A percentile compares a stretch with the other conserved stretches of the same genome.
Conservation (phyloP, 1,140 invertebrate genomes). For the Rhyacophila brunnea region DNA sequence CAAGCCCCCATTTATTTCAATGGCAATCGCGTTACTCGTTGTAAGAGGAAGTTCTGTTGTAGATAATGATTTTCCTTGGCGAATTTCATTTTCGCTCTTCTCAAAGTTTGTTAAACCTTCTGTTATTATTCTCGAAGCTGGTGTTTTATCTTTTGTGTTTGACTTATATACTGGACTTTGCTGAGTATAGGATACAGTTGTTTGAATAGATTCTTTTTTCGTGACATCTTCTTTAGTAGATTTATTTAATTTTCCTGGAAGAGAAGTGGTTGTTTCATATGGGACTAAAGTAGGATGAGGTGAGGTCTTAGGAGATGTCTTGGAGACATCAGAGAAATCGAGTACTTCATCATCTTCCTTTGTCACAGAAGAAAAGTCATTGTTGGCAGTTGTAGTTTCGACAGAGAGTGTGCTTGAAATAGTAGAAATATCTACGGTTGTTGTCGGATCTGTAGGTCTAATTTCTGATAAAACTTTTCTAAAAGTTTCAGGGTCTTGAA, state of each 20-base stretch:
- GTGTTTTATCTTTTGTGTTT: conserved; percentile 39
- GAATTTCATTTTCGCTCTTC: conserved; percentile 11
- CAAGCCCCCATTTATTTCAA: conserved; percentile 48
- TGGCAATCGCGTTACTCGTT: conserved; percentile 45
- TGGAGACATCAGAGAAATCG: conserved; percentile 68
- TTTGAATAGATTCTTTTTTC: conserved; percentile 21
- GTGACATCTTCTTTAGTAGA: conserved; percentile 12
- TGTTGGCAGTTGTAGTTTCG: conserved; percentile 42
- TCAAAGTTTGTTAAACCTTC: conserved; percentile 16
- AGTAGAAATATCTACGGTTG: conserved; percentile 44
- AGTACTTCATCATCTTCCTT: conserved; percentile 72
- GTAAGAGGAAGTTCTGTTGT: conserved; percentile 39
- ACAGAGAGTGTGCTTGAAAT: conserved; percentile 35
- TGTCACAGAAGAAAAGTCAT: conserved; percentile 52
- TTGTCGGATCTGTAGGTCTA: conserved; percentile 72
- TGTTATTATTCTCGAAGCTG: conserved; percentile 32
- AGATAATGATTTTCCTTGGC: conserved; percentile 21
- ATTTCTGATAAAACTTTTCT: conserved; percentile 71
- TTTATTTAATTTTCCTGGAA: conserved; percentile 3
- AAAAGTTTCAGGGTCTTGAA: conserved; percentile 77
- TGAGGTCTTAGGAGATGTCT: conserved; percentile 22
- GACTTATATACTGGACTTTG: conserved; percentile 13
- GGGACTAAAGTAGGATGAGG: conserved; percentile 24
- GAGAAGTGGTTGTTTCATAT: conserved; percentile 17
- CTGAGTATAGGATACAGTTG: conserved; percentile 38